Evolutionary conservation across 1,140 invertebrate species (phyloP), one percentile per base, ranked within the genome.

Genomic region (Rhopalosiphum maidis): DNA sequence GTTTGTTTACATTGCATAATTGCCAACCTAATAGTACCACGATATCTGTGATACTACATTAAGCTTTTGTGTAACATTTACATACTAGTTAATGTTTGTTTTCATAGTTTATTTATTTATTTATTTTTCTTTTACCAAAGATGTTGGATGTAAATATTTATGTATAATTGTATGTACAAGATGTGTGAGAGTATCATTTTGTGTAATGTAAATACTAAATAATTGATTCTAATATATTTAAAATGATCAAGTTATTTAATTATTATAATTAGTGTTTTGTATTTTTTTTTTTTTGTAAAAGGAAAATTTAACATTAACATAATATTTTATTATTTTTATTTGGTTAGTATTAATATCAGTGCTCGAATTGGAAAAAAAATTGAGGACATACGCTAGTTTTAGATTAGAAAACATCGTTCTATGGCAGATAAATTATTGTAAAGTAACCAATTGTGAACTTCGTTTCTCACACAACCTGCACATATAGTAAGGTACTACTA

Each of bases 1-100:
- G 94, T 99, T 99, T 96, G 98, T 99, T 95, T 99, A 99, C 95
- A 98, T 99, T 97, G 98, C 99, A 95, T 99, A 97, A 97, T 94
- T 89, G 35, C n/a, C 68, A 48, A 51, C 25, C 60, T 46, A 25
- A 82, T 25, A 83, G 91, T 92, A 92, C 77, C 77, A 85, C 51
- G 23, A 11, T 92, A 48, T 92, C 91, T 92, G 77, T 92, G 91
- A 85, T 92, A 92, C 77, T 92, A 85, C 91, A 92, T 92, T 85
- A 92, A 51, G 43, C 46, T 83, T 54, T 92, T 83, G 46, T 85
- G 91, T 92, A 92, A 30, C 48, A 18, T 48, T 35, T 41, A 54
- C 91, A 92, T 92, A 92, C 83, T 51, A 54, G n/a, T 92, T 91
- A 91, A 48, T 82, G 43, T 91, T 91, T 91, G 60, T 91, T 91